Base-by-base conservation (phyloP, 2,797 vertebrate genomes). In the Adrianichthys oophorus region DNA sequence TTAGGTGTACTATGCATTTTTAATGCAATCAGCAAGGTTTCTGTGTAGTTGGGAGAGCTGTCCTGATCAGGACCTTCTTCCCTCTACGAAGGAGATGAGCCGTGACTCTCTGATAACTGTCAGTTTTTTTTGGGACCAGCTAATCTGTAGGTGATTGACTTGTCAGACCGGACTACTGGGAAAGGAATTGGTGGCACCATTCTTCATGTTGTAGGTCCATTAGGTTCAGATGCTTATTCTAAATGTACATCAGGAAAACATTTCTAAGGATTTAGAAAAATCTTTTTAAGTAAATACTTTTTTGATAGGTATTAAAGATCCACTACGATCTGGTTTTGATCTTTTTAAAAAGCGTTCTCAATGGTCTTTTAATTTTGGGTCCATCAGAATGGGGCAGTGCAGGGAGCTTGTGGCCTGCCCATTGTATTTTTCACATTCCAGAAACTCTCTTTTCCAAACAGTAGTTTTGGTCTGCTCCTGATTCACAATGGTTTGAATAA, bases 61-160 rank as follows among this genome's bases (percentile, higher is more conserved):
- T 64, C 58, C 60, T 64, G 40, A 46, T 47, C n/a, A 24, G 24
- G 62, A 29, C 53, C 41, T 44, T 51, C 21, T 37, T 44, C 50
- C 15, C 43, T 56, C 60, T 21, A 68, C 51, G 6, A 18, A 49
- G 43, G 61, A 67, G 51, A 72, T 51, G 46, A 77, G 57, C 66
- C 63, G 29, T 66, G 56, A 61, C 55, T 67, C 52, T 44, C 75
- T 59, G 56, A 62, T 61, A 57, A 37, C 59, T 67, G 48, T 75
- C 57, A 56, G 29, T 59, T 66, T 68, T 63, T 24, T 64, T 59
- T 66, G 32, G 56, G 48, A 45, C 41, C 37, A 41, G 40, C 61
- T 56, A 37, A 55, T 63, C 56, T 70, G 41, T 59, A 66, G 57
- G 64, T 58, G 78, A 78, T 71, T 59, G 60, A 45, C 50, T 71